Base-by-base conservation (phyloP, 1,140 invertebrate genomes). In the Schlechtendalia chinensis region DNA sequence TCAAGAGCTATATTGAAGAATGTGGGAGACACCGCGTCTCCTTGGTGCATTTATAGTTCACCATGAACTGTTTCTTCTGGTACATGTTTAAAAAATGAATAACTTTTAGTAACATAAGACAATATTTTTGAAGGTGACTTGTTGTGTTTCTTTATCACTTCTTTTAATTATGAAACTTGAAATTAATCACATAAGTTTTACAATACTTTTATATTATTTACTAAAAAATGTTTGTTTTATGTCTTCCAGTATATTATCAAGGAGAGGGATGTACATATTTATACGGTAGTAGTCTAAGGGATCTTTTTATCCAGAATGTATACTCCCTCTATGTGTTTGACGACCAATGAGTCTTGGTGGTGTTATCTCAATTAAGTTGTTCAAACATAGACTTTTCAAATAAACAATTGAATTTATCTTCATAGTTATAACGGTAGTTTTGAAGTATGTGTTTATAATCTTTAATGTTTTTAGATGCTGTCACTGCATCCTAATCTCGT, bases 1-100 rank as follows among this genome's bases (percentile, higher is more conserved):
- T n/a, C n/a, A n/a, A n/a, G n/a, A n/a, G n/a, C n/a, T n/a, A n/a
- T n/a, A n/a, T n/a, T n/a, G n/a, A n/a, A n/a, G n/a, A n/a, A n/a
- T n/a, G n/a, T n/a, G n/a, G n/a, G n/a, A n/a, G n/a, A n/a, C n/a
- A n/a, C n/a, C n/a, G n/a, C n/a, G n/a, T n/a, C n/a, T n/a, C n/a
- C n/a, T n/a, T n/a, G n/a, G n/a, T n/a, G n/a, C n/a, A n/a, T n/a
- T n/a, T n/a, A n/a, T n/a, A n/a, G n/a, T 65, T 65, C 32, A 29
- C 29, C 17, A 39, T 65, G 10, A n/a, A 65, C 39, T 39, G 14
- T 11, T 65, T 65, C 17, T 65, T 39, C 29, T 65, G 61, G 19
- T 39, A 65, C 61, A 39, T 65, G 29, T 65, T 65, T 17, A n/a
- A 65, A 65, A 39, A 65, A 65, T 61, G 39, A n/a, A n/a, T n/a